These are phyloP conservation scores for Cyclopterus lumpus DNA, from an alignment of 2,797 vertebrate genomes.

Conservation along the genomic window DNA sequence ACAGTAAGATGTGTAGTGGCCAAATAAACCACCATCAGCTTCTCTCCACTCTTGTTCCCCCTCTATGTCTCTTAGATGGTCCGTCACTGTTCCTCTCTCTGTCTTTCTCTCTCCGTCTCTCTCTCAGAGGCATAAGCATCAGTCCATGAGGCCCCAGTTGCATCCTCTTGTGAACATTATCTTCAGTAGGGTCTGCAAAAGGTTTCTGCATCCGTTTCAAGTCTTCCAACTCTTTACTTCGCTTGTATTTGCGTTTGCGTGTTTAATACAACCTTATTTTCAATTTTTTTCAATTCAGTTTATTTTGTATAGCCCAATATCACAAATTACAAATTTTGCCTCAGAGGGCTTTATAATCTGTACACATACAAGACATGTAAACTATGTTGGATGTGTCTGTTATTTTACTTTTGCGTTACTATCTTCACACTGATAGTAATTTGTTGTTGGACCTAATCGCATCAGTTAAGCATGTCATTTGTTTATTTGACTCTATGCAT, in stretches of 20 bases:
- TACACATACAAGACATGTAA: too few relatives aligned
- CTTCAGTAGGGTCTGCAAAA: conserved; percentile 18
- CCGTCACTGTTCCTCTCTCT: conserved; percentile 47
- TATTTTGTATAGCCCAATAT: too few relatives aligned
- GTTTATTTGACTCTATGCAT: too few relatives aligned
- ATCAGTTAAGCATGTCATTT: neutral
- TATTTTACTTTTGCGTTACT: neutral
- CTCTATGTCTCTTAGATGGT: conserved; percentile 17
- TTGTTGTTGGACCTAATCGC: neutral
- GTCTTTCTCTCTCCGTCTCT: neutral
- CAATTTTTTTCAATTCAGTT: too few relatives aligned
- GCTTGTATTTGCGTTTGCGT: neutral
- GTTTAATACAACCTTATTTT: neutral
- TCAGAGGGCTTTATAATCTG: too few relatives aligned
- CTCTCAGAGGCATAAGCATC: conserved; percentile 37
- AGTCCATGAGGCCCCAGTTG: conserved; percentile 44
- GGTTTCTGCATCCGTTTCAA: conserved; percentile 7
- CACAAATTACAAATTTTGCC: too few relatives aligned
- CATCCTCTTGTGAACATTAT: conserved; percentile 39
- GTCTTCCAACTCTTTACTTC: conserved; percentile 2
- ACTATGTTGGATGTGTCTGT: neutral
- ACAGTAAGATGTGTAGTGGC: conserved; percentile 43
- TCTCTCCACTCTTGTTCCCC: conserved; percentile 14
- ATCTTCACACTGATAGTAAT: neutral
- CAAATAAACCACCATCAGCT: conserved; percentile 53